Conservation (phyloP, 2,797 vertebrate species). For the Tinamus major region DNA sequence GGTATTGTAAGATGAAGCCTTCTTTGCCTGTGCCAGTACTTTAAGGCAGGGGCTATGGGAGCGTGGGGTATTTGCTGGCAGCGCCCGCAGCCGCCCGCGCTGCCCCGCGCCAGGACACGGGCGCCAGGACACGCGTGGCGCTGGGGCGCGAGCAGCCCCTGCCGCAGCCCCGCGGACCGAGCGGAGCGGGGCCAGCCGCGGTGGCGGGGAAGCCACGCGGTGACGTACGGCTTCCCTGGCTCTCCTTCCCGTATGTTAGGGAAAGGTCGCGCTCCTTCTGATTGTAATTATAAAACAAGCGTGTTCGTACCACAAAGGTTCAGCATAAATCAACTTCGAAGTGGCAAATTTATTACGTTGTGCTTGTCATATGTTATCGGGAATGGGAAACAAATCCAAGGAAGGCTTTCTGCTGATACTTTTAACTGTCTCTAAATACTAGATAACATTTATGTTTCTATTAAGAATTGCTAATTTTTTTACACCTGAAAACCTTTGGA, state of each 20-base stretch:
- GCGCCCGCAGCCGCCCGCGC: constrained; percentile 22
- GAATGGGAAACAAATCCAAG: constrained; percentile 50
- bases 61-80: background rate
- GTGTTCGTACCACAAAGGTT: constrained; percentile 66
- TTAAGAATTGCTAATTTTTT: constrained; percentile 66
- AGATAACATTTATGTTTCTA: constrained; percentile 53
- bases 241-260: constrained; percentile 62
- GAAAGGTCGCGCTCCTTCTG: constrained; percentile 71
- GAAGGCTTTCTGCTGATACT: constrained; percentile 51
- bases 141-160: too few species aligned
- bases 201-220: background rate
- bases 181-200: too few species aligned
- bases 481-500: constrained; percentile 58
- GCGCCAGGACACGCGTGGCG: too few species aligned
- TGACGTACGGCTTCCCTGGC: constrained; percentile 51
- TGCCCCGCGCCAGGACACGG: too few species aligned
- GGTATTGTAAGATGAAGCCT: background rate
- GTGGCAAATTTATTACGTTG: constrained; percentile 56
- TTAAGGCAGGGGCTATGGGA: background rate
- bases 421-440: constrained; percentile 49
- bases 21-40: constrained; percentile 2
- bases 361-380: constrained; percentile 56
- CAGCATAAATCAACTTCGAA: constrained; percentile 68
- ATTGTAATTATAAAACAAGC: constrained; percentile 67
- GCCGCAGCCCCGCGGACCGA: too few species aligned